Percentiles rank a stretch among this genome's conserved stretches.
Conservation (phyloP, 2,797 vertebrate species). For the Phalloptychus januarius region DNA sequence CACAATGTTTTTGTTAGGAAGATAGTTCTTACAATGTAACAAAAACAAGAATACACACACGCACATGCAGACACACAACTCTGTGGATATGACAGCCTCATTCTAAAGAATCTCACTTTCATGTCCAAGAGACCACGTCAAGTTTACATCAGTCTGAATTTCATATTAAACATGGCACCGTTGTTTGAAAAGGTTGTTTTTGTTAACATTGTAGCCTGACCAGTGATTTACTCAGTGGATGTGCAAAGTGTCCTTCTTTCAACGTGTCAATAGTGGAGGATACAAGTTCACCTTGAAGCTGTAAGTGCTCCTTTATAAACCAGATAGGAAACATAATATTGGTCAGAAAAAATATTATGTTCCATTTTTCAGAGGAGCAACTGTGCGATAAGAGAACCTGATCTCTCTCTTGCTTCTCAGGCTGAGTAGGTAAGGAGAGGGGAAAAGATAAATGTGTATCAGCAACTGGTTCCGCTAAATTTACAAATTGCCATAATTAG, state of each 20-base stretch:
- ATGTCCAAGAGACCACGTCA: neutral
- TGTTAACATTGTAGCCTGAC: neutral
- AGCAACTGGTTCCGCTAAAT: slow-evolving; percentile 6
- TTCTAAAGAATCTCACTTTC: neutral
- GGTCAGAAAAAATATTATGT: neutral
- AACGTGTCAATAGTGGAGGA: neutral
- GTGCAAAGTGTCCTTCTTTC: neutral
- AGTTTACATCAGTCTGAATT: neutral
- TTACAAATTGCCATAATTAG: slow-evolving; percentile 26
- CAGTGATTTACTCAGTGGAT: neutral
- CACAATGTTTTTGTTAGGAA: too few relatives aligned
- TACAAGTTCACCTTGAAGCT: neutral
- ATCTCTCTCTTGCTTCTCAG: neutral
- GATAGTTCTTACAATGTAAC: too few relatives aligned
- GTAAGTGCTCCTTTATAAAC: neutral
- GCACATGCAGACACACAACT: neutral
- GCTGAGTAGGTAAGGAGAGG: neutral
- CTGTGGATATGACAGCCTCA: neutral
- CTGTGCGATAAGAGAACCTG: neutral
- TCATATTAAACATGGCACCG: neutral
- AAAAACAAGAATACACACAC: too few relatives aligned
- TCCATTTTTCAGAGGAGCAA: neutral
- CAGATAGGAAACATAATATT: neutral
- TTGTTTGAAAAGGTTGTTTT: neutral
- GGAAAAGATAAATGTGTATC: slow-evolving; percentile 21